phyloP scores from a whole-genome alignment of 2,113 vertebrate genomes.

The western clawed frog (Xenopus tropicalis) region DNA sequence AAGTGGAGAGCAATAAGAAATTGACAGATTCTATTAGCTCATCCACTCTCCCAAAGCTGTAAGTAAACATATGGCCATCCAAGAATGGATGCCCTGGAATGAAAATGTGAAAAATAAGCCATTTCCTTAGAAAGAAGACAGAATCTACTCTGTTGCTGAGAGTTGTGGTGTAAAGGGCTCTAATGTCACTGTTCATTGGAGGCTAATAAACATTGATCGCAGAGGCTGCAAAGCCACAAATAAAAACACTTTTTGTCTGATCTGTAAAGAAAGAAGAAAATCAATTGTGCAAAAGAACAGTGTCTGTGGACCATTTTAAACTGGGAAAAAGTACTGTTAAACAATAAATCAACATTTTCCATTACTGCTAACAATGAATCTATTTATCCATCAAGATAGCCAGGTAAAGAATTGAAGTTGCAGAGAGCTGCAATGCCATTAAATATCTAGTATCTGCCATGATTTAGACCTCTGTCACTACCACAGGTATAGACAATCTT shows the following conservation, averaged over 20 bases:
- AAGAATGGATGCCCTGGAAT: background rate
- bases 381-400: background rate
- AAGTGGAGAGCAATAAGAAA: too few species aligned
- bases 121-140: background rate
- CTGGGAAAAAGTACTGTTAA: background rate
- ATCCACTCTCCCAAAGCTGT: background rate
- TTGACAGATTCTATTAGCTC: too few species aligned
- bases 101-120: background rate
- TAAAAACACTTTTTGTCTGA: background rate
- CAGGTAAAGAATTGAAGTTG: background rate
- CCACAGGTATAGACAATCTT: background rate
- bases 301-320: background rate
- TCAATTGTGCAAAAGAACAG: background rate
- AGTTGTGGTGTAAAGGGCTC: background rate
- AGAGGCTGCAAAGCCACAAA: background rate
- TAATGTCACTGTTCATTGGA: background rate
- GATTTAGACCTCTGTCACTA: background rate
- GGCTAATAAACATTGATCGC: background rate
- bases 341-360: background rate
- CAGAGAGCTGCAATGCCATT: background rate
- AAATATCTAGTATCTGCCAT: background rate
- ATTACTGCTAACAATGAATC: slow-evolving; percentile 3
- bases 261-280: background rate
- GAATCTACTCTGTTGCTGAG: background rate
- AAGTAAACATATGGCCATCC: background rate